These are phyloP conservation scores for Bambusicola thoracicus DNA, from an alignment of 2,113 vertebrate species.

Conservation along the genomic window DNA sequence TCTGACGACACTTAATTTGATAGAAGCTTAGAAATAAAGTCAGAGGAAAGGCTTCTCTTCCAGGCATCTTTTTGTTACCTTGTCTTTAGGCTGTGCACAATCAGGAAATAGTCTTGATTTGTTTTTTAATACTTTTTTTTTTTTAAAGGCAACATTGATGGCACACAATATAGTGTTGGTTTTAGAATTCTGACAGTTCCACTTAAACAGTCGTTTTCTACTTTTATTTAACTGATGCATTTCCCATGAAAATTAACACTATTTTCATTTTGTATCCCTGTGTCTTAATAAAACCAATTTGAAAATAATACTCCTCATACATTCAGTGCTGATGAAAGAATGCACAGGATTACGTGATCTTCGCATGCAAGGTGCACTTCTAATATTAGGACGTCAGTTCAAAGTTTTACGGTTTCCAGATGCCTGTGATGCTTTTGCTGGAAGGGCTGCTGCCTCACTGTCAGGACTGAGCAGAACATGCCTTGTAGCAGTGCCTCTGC, in stretches of 20 bases:
- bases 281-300: neutral
- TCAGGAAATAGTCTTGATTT: neutral
- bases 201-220: neutral
- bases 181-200: neutral
- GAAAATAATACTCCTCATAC: neutral
- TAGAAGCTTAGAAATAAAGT: conserved; percentile 59
- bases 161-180: neutral
- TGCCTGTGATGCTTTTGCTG: neutral
- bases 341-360: neutral
- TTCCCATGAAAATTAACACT: neutral
- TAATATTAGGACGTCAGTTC: neutral
- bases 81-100: conserved; percentile 26
- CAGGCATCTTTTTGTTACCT: conserved; percentile 41
- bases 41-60: conserved; percentile 49
- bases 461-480: neutral
- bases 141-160: neutral
- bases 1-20: conserved; percentile 60
- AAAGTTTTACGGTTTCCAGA: neutral
- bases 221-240: neutral
- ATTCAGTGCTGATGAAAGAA: neutral
- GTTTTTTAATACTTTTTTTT: no score
- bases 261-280: neutral
- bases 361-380: neutral
- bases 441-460: neutral
- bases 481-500: neutral